These are phyloP conservation scores for Opisthocomus hoazin DNA, from an alignment of 2,113 vertebrate genomes.

Conservation along the genomic window DNA sequence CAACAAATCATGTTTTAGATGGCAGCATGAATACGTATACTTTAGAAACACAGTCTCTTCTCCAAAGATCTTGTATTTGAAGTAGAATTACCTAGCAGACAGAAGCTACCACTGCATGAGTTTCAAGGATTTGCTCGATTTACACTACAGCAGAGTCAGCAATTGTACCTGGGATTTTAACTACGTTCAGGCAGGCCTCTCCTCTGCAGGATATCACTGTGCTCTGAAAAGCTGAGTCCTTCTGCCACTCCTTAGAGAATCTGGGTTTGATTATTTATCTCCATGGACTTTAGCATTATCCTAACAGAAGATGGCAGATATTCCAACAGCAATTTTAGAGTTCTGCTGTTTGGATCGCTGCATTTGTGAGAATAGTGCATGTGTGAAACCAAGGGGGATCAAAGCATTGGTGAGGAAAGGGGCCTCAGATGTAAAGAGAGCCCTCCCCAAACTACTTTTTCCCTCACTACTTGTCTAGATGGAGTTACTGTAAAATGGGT, in stretches of 20 bases:
- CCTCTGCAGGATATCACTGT: not conserved
- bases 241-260: not conserved
- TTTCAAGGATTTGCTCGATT: not conserved
- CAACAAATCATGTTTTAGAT: not conserved
- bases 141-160: not conserved
- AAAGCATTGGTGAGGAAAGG: not conserved
- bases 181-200: not conserved
- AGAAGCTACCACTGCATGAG: not conserved
- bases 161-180: not conserved
- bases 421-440: not conserved
- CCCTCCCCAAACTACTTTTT: not conserved
- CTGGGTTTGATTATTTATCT: not conserved
- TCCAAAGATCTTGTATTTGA: not conserved
- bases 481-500: not conserved
- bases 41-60: not conserved
- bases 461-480: not conserved
- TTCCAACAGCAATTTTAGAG: not conserved
- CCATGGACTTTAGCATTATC: not conserved
- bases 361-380: not conserved
- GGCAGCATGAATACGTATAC: not conserved
- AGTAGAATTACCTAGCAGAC: not conserved
- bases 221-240: not conserved
- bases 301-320: not conserved
- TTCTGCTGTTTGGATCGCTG: not conserved
- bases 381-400: not conserved